Evolutionary conservation across 2,888 invertebrate species (phyloP).

Genomic region (Ophion ventricosus): DNA sequence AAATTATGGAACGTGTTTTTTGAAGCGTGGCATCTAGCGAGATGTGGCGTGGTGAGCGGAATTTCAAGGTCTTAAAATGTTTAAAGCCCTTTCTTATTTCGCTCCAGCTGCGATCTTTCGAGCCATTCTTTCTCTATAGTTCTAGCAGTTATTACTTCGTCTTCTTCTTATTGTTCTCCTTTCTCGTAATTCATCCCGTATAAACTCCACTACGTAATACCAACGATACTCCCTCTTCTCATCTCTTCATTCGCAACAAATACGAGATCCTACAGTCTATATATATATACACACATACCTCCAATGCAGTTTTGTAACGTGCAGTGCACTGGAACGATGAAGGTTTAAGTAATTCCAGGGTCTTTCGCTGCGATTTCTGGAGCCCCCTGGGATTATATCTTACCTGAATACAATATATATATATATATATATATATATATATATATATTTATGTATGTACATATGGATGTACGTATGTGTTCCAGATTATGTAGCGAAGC

Average conservation of each 20-base stretch:
- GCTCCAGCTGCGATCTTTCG: constrained; percentile 25
- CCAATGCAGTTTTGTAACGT: constrained; percentile 25
- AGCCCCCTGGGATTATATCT: constrained; percentile 40
- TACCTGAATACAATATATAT: not conserved
- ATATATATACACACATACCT: constrained; percentile 3
- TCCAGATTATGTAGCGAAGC: constrained; percentile 52
- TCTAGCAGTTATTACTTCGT: constrained; percentile 60
- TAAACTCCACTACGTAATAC: constrained; percentile 26
- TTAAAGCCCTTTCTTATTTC: constrained; percentile 16
- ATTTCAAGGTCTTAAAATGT: constrained; percentile 30
- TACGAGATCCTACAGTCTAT: constrained; percentile 23
- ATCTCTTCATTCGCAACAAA: constrained; percentile 60
- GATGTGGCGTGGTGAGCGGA: not conserved
- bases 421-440: not conserved
- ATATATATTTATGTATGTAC: not conserved
- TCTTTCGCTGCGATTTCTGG: constrained; percentile 55
- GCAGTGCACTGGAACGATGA: constrained; percentile 69
- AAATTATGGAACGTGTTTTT: not conserved
- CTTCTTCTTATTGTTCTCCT: constrained; percentile 32
- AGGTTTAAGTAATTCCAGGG: constrained; percentile 75
- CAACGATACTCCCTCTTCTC: constrained; percentile 42
- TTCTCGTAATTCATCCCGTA: constrained; percentile 60
- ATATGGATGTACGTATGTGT: not conserved
- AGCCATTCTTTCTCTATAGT: constrained; percentile 51
- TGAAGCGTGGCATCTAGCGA: too few species aligned